phyloP scores from a whole-genome alignment of 2,888 invertebrate species.

The Lordiphosa andalusiaca region DNA sequence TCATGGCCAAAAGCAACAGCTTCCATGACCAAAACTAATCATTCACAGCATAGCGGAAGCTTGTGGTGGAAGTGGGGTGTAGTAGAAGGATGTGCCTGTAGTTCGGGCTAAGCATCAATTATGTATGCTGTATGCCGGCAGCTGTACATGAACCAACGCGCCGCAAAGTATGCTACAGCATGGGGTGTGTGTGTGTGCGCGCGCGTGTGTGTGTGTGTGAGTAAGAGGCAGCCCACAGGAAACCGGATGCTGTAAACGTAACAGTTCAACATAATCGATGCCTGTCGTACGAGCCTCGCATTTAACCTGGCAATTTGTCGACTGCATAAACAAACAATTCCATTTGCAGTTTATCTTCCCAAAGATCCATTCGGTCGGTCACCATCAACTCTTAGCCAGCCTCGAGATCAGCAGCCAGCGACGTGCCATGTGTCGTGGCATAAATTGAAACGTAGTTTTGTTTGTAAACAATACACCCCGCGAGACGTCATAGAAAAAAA shows the following conservation, averaged over 20 bases:
- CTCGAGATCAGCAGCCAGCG: background rate
- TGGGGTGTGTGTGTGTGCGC: too few species aligned
- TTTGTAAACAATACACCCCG: conserved; percentile 70
- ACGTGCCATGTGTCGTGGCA: conserved; percentile 53
- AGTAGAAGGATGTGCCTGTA: conserved; percentile 18
- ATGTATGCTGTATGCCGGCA: conserved; percentile 63
- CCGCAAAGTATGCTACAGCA: conserved; percentile 63
- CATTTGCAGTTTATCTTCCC: conserved; percentile 60
- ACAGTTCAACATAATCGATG: conserved; percentile 72
- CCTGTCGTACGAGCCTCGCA: conserved; percentile 72
- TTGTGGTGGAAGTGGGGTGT: conserved; percentile 52
- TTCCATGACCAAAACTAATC: conserved; percentile 60
- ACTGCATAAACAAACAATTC: conserved; percentile 66
- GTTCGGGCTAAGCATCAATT: conserved; percentile 59
- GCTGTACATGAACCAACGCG: conserved; percentile 54
- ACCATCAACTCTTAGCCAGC: background rate
- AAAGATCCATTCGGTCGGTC: conserved; percentile 15
- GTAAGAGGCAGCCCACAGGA: conserved; percentile 40
- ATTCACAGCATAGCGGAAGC: conserved; percentile 62
- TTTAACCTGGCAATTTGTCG: conserved; percentile 69
- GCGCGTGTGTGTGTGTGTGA: conserved; percentile 16
- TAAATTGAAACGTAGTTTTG: conserved; percentile 69
- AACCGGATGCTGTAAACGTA: conserved; percentile 70
- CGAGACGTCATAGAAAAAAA: conserved; percentile 66
- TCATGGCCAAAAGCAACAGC: conserved; percentile 41